These are phyloP conservation scores for Python bivittatus DNA, from an alignment of 2,113 vertebrate species.

Conservation along the genomic window DNA sequence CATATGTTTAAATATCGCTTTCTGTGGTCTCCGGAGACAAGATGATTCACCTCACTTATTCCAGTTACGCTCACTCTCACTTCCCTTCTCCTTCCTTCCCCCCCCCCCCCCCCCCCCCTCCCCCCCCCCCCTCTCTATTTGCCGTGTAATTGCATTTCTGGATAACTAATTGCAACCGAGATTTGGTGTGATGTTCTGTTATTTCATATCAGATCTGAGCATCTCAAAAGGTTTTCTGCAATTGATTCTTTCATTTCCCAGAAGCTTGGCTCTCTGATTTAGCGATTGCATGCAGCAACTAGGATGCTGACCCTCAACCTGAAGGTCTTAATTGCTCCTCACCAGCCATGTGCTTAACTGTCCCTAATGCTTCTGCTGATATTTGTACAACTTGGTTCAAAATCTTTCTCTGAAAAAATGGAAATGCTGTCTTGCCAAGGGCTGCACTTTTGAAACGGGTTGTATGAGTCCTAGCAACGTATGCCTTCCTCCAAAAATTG, in stretches of 20 bases:
- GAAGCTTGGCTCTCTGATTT: constrained; percentile 27
- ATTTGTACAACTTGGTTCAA: not conserved
- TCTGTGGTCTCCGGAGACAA: constrained; percentile 42
- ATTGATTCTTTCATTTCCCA: constrained; percentile 67
- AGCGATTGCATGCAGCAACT: constrained; percentile 42
- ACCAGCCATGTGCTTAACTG: constrained; percentile 32
- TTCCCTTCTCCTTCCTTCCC: not conserved
- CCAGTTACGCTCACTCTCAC: constrained; percentile 45
- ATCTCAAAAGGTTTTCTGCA: constrained; percentile 65
- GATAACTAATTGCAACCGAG: constrained; percentile 70
- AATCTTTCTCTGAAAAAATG: not conserved
- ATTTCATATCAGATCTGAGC: constrained; percentile 71
- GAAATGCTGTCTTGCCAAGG: not conserved
- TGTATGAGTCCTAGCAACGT: not conserved
- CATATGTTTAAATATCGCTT: constrained; percentile 45
- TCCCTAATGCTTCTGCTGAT: not conserved
- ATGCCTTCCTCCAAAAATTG: not conserved
- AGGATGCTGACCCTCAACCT: constrained; percentile 53
- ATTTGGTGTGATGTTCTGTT: constrained; percentile 72
- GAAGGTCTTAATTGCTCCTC: constrained; percentile 54
- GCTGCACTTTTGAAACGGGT: not conserved
- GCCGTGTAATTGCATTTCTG: constrained; percentile 72
- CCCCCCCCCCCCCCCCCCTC: not conserved
- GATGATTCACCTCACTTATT: constrained; percentile 69
- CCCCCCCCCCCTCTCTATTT: not conserved